Base-by-base conservation (phyloP, 2,888 invertebrate species). In the Arrhopalites spinosus region DNA sequence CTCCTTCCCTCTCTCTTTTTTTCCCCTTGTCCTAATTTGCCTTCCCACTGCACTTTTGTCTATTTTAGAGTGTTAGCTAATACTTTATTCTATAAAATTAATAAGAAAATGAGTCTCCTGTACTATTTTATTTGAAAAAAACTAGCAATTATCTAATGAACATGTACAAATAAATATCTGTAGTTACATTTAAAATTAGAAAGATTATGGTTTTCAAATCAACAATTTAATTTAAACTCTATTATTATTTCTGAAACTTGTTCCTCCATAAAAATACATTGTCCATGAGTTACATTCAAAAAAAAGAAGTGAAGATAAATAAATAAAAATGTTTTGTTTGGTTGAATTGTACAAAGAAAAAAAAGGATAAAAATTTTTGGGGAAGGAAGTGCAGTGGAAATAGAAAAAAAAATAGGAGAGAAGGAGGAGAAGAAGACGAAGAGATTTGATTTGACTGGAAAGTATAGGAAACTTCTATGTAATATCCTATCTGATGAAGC, bases 401-500 rank as follows among this genome's bases (percentile, higher is more conserved):
- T 64, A 29, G 64, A 30, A 53, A 7, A 36, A 11, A 36, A 11
- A 7, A 11, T 36, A 29, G 8, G 17, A 25, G 47, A n/a, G 27
- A 25, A 29, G 17, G 20, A 47, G 53, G 69, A 69, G 50, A 50
- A 27, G 66, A 43, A 45, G 66, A 66, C 45, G 72, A 11, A 63
- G 47, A 63, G 72, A 72, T 72, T 64, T 72, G 72, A 72, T 71
- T 71, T 63, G 72, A 72, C 63, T 72, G 72, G 72, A 72, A 72
- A 72, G 64, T 64, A 50, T 72, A 78, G 76, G 64, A 72, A 76
- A 75, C 70, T 76, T 77, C 76, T 80, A 78, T 80, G 78, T 77
- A 77, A 76, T 77, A 78, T 78, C 80, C 78, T 78, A 80, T 80
- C 78, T 78, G 77, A 78, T 78, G 74, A 78, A 76, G 63, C 78